Evolutionary conservation across 2,888 invertebrate genomes (phyloP), one percentile per base, ranked within the genome.

Genomic region (Agrotis puta): DNA sequence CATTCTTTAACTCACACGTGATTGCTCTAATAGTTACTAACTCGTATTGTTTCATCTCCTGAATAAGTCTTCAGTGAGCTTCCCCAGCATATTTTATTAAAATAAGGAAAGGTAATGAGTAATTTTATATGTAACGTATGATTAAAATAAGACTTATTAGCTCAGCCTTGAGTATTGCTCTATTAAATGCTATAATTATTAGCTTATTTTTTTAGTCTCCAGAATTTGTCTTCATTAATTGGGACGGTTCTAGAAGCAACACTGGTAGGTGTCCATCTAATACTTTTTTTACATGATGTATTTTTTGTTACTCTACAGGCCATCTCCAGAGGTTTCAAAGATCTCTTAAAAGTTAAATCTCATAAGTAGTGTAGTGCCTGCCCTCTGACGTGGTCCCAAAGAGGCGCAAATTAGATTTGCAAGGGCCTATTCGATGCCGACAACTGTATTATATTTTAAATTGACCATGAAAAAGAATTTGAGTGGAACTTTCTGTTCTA

Each of bases 381-480:
- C 77, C 74, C 77, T 82, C 79, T 79, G 78, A 76, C 74, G 79
- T 67, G 66, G 64, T 48, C 81, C 85, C 84, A 87, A 82, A 88
- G 87, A 92, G 91, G 92, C 85, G 90, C 88, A 94, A 94, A 95
- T 95, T 94, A 92, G 92, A 94, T 95, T 94, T 84, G 84, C 89
- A 87, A 91, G 92, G 93, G 92, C 87, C 92, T 88, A 90, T 92
- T 93, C 90, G 89, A 81, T 79, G 85, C 82, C 92, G 92, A 92
- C 90, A 94, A 95, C 92, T 91, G 88, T 92, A 94, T 95, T 95
- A 95, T 94, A 90, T 92, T 94, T 92, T 91, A 95, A 94, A 95
- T 95, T 94, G 94, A 94, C 94, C 94, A 91, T 95, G 94, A 93
- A 94, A 93, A 94, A 93, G 90, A 90, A 92, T 92, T 93, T 91